phyloP scores from a whole-genome alignment of 2,797 vertebrate genomes.

The Enteromius anoplus region DNA sequence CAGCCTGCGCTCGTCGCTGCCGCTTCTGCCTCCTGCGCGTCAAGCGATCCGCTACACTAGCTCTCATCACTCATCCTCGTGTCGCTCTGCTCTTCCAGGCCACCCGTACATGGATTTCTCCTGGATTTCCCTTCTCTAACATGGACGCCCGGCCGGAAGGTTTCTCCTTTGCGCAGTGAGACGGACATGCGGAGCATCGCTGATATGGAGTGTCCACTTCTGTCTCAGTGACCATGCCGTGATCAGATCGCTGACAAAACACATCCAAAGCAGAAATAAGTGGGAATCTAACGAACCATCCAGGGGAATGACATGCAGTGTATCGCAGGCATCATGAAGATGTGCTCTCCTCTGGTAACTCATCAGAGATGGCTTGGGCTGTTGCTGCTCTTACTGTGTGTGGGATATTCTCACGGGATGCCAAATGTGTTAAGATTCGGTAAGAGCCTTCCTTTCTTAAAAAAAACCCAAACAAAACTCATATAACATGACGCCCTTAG shows the following conservation, averaged over 20 bases:
- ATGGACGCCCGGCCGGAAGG: constrained; percentile 93
- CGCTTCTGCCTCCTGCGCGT: constrained; percentile 63
- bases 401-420: constrained; percentile 94
- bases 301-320: constrained; percentile 74
- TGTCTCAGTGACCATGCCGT: constrained; percentile 89
- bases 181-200: constrained; percentile 87
- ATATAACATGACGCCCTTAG: background rate
- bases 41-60: constrained; percentile 65
- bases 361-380: constrained; percentile 87
- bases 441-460: constrained; percentile 76
- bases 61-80: constrained; percentile 71
- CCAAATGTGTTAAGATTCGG: constrained; percentile 98
- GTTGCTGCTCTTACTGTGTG: constrained; percentile 88
- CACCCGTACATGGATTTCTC: constrained; percentile 85
- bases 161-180: constrained; percentile 78
- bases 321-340: constrained; percentile 91
- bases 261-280: constrained; percentile 77
- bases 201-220: constrained; percentile 83
- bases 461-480: background rate
- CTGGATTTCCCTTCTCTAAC: constrained; percentile 84
- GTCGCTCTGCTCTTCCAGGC: constrained; percentile 80
- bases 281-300: constrained; percentile 79
- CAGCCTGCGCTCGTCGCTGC: constrained; percentile 65
- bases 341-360: constrained; percentile 83
- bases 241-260: constrained; percentile 83